Conservation (phyloP, 2,113 vertebrate genomes). For the Heterotilapia buettikoferi region DNA sequence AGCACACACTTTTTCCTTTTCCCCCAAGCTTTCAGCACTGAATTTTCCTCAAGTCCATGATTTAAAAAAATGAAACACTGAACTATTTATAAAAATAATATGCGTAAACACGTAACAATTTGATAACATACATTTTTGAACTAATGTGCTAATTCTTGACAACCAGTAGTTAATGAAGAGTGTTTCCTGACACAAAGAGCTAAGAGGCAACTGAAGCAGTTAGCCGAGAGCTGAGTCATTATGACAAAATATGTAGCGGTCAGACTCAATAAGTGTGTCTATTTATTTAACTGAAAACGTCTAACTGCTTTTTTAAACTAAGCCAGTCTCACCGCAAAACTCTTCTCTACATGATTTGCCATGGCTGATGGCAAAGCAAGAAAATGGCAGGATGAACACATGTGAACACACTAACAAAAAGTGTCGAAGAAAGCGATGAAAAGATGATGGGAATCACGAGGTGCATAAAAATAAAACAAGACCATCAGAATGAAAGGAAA, state of each 20-base stretch:
- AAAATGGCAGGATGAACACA: neutral
- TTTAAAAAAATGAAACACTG: neutral
- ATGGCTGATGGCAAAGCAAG: slow-evolving; percentile 3
- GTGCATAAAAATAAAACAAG: neutral
- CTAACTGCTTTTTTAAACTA: neutral
- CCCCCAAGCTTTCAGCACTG: neutral
- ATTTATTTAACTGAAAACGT: neutral
- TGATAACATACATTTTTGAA: neutral
- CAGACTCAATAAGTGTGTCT: neutral
- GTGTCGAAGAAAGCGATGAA: neutral
- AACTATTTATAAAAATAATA: neutral
- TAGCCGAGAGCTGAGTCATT: neutral
- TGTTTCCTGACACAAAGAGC: neutral
- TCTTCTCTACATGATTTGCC: neutral
- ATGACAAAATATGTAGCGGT: neutral
- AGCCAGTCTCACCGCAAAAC: neutral
- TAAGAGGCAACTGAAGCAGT: neutral
- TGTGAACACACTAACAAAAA: slow-evolving; percentile 7
- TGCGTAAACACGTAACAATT: neutral
- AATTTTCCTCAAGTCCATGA: neutral
- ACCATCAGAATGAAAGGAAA: neutral
- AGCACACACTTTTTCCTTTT: neutral
- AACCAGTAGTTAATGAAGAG: neutral
- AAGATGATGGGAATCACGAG: neutral
- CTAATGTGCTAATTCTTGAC: neutral